Evolutionary conservation across 2,797 vertebrate species (phyloP).

Genomic region (Champsocephalus gunnari): DNA sequence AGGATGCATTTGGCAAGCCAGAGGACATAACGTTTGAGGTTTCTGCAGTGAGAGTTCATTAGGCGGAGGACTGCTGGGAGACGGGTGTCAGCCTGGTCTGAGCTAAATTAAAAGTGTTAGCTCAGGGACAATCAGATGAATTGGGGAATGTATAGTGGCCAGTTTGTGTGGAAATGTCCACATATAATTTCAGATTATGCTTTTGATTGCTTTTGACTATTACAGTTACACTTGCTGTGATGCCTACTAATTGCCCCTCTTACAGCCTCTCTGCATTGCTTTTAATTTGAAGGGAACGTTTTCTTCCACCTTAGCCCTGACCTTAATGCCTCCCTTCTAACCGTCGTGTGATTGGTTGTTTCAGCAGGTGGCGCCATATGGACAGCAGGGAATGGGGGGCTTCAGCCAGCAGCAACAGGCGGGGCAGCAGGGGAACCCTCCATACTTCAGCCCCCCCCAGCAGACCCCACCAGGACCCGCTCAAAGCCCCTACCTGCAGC

Average conservation of each 20-base stretch:
- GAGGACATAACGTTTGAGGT: conserved; percentile 65
- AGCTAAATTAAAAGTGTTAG: conserved; percentile 60
- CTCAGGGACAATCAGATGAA: conserved; percentile 41
- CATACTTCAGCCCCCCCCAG: conserved; percentile 94
- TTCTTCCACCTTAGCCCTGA: conserved; percentile 28
- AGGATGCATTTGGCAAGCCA: conserved; percentile 68
- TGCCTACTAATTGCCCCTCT: conserved; percentile 19
- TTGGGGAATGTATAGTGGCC: conserved; percentile 46
- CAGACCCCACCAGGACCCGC: conserved; percentile 87
- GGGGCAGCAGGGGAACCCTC: conserved; percentile 90
- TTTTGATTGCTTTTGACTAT: neutral
- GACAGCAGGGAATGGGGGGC: conserved; percentile 86
- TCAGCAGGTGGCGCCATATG: conserved; percentile 91
- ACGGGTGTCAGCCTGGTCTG: conserved; percentile 43
- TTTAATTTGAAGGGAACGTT: conserved; percentile 40
- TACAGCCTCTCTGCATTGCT: conserved; percentile 17
- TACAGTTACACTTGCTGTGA: conserved; percentile 23
- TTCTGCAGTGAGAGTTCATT: conserved; percentile 71
- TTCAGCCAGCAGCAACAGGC: conserved; percentile 79
- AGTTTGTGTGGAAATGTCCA: conserved; percentile 32
- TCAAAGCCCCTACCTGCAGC: conserved; percentile 90
- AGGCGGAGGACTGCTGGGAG: conserved; percentile 56
- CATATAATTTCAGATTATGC: conserved; percentile 1
- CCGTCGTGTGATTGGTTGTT: conserved; percentile 58
- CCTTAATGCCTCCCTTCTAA: conserved; percentile 48